A percentile compares a stretch with the other conserved stretches of the same genome.
phyloP scores from a whole-genome alignment of 2,888 invertebrate species.

The Patella depressa region DNA sequence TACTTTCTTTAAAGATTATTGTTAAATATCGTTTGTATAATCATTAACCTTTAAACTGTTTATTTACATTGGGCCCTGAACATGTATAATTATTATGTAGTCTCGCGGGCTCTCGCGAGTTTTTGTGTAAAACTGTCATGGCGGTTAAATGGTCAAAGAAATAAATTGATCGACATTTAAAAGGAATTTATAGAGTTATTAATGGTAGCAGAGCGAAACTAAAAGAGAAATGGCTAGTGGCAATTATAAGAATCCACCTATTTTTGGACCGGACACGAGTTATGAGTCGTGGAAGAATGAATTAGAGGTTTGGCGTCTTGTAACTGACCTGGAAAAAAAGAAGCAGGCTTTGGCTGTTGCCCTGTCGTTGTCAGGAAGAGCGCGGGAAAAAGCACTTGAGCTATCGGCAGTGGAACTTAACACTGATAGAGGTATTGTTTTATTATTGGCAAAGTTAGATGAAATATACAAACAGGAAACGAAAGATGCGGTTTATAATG shows the following conservation, averaged over 20 bases:
- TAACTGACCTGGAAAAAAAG: not conserved
- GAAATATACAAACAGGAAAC: not conserved
- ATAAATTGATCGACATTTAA: too few relatives aligned
- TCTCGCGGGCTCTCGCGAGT: too few relatives aligned
- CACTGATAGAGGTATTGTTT: not conserved
- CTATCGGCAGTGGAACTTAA: not conserved
- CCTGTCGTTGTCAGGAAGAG: not conserved
- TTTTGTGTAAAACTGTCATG: too few relatives aligned
- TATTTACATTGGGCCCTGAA: too few relatives aligned
- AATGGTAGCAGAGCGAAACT: constrained; percentile 1
- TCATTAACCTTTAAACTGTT: too few relatives aligned
- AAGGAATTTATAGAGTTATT: not conserved
- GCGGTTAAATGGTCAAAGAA: too few relatives aligned
- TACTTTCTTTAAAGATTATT: too few relatives aligned
- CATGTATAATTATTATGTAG: too few relatives aligned
- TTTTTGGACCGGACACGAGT: not conserved
- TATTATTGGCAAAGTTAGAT: not conserved
- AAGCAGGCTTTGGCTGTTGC: not conserved
- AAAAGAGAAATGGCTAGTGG: not conserved
- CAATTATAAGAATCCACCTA: not conserved
- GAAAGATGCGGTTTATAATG: not conserved
- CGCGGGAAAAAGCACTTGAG: not conserved
- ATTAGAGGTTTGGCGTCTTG: not conserved
- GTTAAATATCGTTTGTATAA: too few relatives aligned
- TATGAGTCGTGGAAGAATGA: not conserved